Percentiles rank a stretch among this genome's conserved stretches.
phyloP scores from a whole-genome alignment of 2,113 vertebrate species.

The Falcunculus frontatus region DNA sequence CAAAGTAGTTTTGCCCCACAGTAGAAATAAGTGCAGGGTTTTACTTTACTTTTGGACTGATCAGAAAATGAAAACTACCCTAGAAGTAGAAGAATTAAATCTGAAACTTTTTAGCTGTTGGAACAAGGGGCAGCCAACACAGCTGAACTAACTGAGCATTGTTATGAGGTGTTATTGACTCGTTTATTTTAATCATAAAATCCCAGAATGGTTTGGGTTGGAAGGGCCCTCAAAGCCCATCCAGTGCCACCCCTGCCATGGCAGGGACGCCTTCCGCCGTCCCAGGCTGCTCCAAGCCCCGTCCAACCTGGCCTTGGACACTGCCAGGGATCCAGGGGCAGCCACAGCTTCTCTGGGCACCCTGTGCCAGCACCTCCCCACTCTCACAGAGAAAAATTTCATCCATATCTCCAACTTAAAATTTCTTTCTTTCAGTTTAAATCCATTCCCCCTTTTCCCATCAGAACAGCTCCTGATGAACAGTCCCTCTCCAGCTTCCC shows the following conservation, averaged over 20 bases:
- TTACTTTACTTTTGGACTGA: neutral
- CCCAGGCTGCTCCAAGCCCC: neutral
- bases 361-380: neutral
- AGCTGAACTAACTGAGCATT: neutral
- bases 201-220: neutral
- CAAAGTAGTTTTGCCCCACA: neutral
- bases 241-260: accelerated
- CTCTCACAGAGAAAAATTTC: neutral
- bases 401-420: neutral
- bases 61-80: neutral
- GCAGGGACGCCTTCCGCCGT: accelerated
- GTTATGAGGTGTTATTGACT: neutral
- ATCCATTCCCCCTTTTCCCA: neutral
- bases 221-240: neutral
- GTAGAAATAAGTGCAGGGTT: neutral
- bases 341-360: neutral
- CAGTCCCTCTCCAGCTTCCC: neutral
- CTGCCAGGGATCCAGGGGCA: neutral
- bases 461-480: neutral
- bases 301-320: accelerated
- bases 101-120: neutral
- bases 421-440: neutral
- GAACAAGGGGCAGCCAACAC: neutral
- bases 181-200: neutral
- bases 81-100: neutral